These are phyloP conservation scores for Cyanoderma ruficeps DNA, from an alignment of 2,113 vertebrate species.

Conservation along the genomic window DNA sequence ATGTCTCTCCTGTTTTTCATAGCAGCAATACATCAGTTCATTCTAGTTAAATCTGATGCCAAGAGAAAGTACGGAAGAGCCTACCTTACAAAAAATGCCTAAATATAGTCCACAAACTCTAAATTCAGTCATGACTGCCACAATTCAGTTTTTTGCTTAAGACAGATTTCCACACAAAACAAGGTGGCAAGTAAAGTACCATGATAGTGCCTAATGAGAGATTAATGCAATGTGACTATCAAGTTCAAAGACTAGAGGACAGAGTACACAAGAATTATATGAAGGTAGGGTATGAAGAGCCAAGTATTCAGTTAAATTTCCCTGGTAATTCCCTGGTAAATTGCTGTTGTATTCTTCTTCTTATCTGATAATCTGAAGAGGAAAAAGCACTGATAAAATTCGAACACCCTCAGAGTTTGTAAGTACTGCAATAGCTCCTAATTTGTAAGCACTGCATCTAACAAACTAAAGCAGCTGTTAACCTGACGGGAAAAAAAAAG, in stretches of 20 bases:
- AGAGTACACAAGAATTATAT: background rate
- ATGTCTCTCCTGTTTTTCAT: background rate
- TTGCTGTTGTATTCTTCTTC: background rate
- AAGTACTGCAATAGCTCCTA: background rate
- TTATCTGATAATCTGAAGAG: background rate
- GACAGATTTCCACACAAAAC: background rate
- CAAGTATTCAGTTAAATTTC: background rate
- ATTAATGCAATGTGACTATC: background rate
- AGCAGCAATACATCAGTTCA: background rate
- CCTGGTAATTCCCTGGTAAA: background rate
- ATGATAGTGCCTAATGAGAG: background rate
- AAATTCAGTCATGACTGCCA: background rate
- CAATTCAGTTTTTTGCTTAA: background rate
- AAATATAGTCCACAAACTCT: background rate
- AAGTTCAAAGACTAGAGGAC: background rate
- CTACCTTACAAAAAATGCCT: background rate
- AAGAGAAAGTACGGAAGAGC: background rate
- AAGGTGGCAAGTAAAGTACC: background rate
- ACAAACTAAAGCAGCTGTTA: background rate
- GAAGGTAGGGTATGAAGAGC: background rate
- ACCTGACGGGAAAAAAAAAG: background rate
- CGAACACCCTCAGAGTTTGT: background rate
- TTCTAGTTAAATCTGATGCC: background rate
- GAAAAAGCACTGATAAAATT: background rate
- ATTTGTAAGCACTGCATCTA: background rate